Evolutionary conservation across 1,140 invertebrate genomes (phyloP).

Genomic region (Trichogramma pretiosum): DNA sequence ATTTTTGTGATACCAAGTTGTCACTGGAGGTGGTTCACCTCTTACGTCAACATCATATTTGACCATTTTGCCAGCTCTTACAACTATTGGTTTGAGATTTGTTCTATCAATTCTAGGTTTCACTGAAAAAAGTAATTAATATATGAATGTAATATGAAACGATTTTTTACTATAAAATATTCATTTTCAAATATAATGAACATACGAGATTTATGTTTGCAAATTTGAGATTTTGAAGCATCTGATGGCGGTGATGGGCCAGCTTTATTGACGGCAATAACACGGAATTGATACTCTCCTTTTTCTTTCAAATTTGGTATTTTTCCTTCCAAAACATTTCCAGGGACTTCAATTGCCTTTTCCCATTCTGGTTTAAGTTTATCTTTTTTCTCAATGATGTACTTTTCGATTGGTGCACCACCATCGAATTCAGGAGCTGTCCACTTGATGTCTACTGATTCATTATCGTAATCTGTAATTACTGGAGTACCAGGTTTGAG

Average conservation of each 20-base stretch:
- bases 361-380: constrained; percentile 72
- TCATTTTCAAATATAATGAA: constrained; percentile 22
- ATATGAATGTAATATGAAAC: background rate
- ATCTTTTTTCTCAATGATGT: constrained; percentile 95
- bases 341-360: constrained; percentile 69
- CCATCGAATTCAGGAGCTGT: constrained; percentile 83
- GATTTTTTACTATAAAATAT: background rate
- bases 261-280: constrained; percentile 94
- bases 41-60: constrained; percentile 89
- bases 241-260: constrained; percentile 89
- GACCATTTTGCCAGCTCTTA: constrained; percentile 84
- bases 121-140: constrained; percentile 51
- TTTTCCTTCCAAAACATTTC: constrained; percentile 65
- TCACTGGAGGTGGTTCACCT: constrained; percentile 88
- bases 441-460: constrained; percentile 92
- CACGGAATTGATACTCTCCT: constrained; percentile 88
- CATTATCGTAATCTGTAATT: constrained; percentile 86
- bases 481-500: constrained; percentile 84
- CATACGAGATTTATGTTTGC: constrained; percentile 82
- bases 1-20: constrained; percentile 72
- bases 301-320: constrained; percentile 83
- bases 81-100: constrained; percentile 81
- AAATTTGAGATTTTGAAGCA: constrained; percentile 82
- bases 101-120: constrained; percentile 95
- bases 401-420: constrained; percentile 91